These are phyloP conservation scores for Galaxea fascicularis DNA, from an alignment of 92 coral and sea anemone species.

Conservation along the genomic window DNA sequence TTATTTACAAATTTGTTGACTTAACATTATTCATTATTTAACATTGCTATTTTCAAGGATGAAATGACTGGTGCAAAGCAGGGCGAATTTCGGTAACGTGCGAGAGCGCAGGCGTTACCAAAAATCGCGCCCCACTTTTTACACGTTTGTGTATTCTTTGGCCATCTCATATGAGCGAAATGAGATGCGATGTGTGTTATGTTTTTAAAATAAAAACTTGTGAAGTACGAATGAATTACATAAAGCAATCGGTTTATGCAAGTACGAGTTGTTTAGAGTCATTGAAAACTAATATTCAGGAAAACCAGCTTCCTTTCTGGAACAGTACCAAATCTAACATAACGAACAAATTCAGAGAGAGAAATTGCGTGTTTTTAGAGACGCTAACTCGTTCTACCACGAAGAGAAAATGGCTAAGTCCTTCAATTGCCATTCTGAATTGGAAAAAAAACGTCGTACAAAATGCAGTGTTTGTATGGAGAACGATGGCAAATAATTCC, in stretches of 20 bases:
- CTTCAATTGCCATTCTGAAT: too few relatives aligned
- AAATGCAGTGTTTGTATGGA: too few relatives aligned
- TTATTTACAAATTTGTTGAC: constrained; percentile 17
- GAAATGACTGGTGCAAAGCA: neutral
- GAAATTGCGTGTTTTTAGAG: neutral
- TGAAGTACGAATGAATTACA: constrained; percentile 11
- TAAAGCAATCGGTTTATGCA: neutral
- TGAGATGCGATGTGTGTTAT: neutral
- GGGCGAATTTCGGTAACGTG: neutral
- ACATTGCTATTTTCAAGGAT: neutral
- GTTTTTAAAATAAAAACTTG: constrained; percentile 37
- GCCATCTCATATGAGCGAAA: neutral
- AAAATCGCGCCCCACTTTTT: neutral
- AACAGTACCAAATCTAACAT: neutral
- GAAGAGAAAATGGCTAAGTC: too few relatives aligned
- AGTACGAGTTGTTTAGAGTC: neutral
- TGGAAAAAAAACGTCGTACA: too few relatives aligned
- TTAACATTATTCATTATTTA: neutral
- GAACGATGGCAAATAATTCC: too few relatives aligned
- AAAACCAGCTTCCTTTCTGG: constrained; percentile 50
- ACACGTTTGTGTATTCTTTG: neutral
- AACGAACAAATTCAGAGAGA: neutral
- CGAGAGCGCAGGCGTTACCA: neutral
- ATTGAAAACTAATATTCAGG: constrained; percentile 15
- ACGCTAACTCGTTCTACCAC: neutral